Evolutionary conservation across 2,113 vertebrate genomes (phyloP).

Genomic region (rat (Rattus norvegicus)): DNA sequence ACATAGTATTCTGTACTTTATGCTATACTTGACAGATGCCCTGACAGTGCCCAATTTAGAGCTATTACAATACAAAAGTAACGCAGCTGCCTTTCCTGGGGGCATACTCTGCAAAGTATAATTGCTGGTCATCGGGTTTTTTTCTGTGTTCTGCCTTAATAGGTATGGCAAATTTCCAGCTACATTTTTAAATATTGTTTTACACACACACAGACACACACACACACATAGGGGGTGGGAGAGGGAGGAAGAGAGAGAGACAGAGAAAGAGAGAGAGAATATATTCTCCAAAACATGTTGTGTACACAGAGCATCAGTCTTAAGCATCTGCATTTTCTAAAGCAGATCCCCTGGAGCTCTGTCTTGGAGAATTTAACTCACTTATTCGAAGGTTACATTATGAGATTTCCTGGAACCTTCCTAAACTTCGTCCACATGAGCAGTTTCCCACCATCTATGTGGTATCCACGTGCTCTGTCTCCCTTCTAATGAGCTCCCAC

Average conservation of each 20-base stretch:
- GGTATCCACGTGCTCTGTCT: background rate
- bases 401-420: background rate
- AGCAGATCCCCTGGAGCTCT: background rate
- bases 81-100: background rate
- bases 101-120: background rate
- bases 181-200: background rate
- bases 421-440: background rate
- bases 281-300: background rate
- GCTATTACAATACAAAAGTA: background rate
- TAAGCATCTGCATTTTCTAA: background rate
- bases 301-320: background rate
- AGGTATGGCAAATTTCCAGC: background rate
- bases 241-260: background rate
- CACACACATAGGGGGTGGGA: background rate
- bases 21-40: background rate
- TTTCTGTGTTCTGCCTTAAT: background rate
- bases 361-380: background rate
- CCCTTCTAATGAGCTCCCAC: background rate
- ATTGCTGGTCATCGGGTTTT: background rate
- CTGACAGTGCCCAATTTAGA: background rate
- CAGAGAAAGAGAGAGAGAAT: background rate
- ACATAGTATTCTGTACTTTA: background rate
- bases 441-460: background rate
- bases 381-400: background rate
- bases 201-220: background rate